Base-by-base conservation (phyloP, 2,797 vertebrate species). In the Spizella passerina region DNA sequence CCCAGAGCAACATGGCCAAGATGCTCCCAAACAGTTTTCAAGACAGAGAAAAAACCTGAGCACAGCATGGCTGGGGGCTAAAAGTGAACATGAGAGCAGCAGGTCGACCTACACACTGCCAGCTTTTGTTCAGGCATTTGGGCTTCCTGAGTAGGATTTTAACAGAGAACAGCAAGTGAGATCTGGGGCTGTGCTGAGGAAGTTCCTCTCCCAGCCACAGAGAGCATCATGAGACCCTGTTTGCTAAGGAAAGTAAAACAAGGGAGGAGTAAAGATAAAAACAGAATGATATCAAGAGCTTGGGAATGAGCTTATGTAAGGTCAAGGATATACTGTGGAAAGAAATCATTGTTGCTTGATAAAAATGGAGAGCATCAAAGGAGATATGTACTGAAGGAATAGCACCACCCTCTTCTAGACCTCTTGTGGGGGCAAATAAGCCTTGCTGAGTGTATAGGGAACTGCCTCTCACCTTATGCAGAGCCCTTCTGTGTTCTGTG, bases 51-150 rank as follows among this genome's bases (percentile, higher is more conserved):
- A 82, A 86, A 61, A 13, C 3, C 21, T 4, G 29, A 91, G 30
- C 46, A 79, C 38, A 69, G 59, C 13, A 43, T 82, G 39, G 6
- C 64, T 72, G 47, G 22, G 36, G 12, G 16, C 32, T 86, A 64
- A 83, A 88, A 81, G 29, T 8, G 1, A 75, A 56, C 61, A 26
- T 7, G 36, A 56, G 57, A 52, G 23, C 5, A 7, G 41, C 69
- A 73, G 2, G 1, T 56, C 38, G 24, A 56, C 50, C 43, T 76
- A 30, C 6, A 6, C 0, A 0, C 56, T 91, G 82, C 76, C 57
- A 92, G 38, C 23, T 88, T 95, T 80, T 83, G 16, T 83, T 93
- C 68, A 81, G 60, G 65, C 30, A 34, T 68, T 59, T 64, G 34
- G 34, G 34, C 57, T 86, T 81, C 65, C 86, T 56, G 27, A 83